phyloP scores from a whole-genome alignment of 2,888 invertebrate genomes.

The Danaus chrysippus region DNA sequence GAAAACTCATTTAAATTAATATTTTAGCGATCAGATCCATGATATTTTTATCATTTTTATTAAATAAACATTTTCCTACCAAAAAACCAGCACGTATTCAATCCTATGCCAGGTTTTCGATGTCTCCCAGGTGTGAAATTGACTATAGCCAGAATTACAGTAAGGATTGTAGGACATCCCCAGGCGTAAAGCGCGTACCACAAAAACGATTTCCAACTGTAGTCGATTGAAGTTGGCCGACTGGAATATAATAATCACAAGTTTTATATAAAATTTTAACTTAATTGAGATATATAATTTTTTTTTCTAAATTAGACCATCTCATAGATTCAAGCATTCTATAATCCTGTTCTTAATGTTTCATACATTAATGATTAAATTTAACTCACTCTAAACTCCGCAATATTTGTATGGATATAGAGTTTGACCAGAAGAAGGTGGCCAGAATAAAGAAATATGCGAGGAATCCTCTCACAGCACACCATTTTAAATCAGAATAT shows the following conservation, averaged over 20 bases:
- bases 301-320: too few relatives aligned
- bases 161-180: constrained; percentile 76
- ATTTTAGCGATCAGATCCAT: too few relatives aligned
- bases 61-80: constrained; percentile 60
- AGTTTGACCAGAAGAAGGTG: constrained; percentile 84
- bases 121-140: constrained; percentile 76
- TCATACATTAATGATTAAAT: background rate
- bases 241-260: constrained; percentile 37
- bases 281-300: too few relatives aligned
- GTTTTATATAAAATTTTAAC: background rate
- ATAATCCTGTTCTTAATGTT: background rate
- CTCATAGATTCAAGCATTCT: too few relatives aligned
- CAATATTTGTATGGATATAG: constrained; percentile 84
- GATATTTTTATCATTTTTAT: too few relatives aligned
- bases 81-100: constrained; percentile 81
- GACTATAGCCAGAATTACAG: constrained; percentile 68
- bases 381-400: constrained; percentile 79
- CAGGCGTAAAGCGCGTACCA: constrained; percentile 80
- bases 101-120: constrained; percentile 78
- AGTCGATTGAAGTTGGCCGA: constrained; percentile 47
- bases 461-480: constrained; percentile 66
- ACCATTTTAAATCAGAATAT: constrained; percentile 52
- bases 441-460: constrained; percentile 79
- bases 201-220: constrained; percentile 79
- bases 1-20: too few relatives aligned